phyloP scores from a whole-genome alignment of 2,888 invertebrate species.

The Venusia cambrica region DNA sequence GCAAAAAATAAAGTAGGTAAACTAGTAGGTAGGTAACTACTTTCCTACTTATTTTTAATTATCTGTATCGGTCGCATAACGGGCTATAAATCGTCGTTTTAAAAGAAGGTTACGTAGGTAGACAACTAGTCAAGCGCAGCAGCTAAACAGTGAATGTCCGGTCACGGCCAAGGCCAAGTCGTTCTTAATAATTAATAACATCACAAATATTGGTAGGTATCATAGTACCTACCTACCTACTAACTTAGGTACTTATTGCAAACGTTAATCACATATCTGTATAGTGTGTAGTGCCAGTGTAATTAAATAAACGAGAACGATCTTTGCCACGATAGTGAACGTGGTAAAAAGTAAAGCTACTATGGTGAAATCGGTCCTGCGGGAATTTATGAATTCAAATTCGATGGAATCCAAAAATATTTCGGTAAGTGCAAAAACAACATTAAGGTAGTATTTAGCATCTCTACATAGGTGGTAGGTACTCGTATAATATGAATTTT shows the following conservation, averaged over 20 bases:
- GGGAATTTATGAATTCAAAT: slow-evolving; percentile 65
- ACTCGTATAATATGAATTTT: too few relatives aligned
- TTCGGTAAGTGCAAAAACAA: slow-evolving; percentile 46
- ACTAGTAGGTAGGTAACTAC: slow-evolving; percentile 3
- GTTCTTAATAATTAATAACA: slow-evolving; percentile 33
- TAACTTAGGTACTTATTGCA: background rate
- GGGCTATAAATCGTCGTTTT: slow-evolving; percentile 39
- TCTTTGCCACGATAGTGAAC: too few relatives aligned
- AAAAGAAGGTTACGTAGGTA: too few relatives aligned
- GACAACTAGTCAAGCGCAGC: slow-evolving; percentile 66
- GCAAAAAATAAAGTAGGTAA: too few relatives aligned
- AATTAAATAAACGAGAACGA: too few relatives aligned
- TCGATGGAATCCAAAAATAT: slow-evolving; percentile 59
- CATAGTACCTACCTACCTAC: background rate
- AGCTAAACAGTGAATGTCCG: slow-evolving; percentile 66
- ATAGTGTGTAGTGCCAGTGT: too few relatives aligned
- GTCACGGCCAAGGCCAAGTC: slow-evolving; percentile 75
- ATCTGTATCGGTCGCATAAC: slow-evolving; percentile 37
- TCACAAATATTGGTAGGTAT: background rate
- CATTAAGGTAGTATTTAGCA: background rate
- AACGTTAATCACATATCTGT: too few relatives aligned
- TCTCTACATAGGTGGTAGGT: too few relatives aligned
- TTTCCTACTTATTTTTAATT: slow-evolving; percentile 10
- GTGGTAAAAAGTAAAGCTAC: slow-evolving; percentile 38
- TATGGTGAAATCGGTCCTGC: slow-evolving; percentile 65